Conservation (phyloP, 2,113 vertebrate genomes). For the Stictonetta naevosa region DNA sequence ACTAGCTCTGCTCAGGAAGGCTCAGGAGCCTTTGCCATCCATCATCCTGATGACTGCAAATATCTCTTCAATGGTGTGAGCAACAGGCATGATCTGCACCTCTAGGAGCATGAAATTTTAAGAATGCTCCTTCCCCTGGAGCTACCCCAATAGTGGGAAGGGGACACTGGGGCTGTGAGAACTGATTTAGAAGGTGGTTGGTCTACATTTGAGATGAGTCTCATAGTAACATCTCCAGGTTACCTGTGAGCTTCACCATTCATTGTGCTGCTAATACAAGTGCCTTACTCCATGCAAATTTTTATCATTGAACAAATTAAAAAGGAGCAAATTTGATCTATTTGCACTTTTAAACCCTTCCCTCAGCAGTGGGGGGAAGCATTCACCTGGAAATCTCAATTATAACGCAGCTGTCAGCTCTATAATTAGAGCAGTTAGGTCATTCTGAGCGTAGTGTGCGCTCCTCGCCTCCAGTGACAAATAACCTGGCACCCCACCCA, state of each 20-base stretch:
- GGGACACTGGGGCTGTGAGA: neutral
- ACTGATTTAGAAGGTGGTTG: neutral
- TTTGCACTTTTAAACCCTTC: neutral
- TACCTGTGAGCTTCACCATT: neutral
- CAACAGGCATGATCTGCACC: neutral
- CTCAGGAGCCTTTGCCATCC: neutral
- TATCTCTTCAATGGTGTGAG: neutral
- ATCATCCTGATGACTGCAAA: neutral
- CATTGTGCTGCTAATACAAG: neutral
- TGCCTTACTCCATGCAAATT: neutral
- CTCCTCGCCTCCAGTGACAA: neutral
- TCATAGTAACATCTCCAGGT: neutral
- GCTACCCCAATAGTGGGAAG: neutral
- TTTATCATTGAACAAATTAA: neutral
- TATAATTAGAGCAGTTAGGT: neutral
- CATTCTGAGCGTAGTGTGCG: neutral
- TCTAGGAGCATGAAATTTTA: neutral
- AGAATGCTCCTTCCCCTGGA: neutral
- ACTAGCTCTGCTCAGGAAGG: neutral
- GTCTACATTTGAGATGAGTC: neutral
- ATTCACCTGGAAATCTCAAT: conserved; percentile 30
- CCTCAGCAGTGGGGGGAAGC: neutral
- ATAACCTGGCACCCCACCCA: neutral
- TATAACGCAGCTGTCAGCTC: conserved; percentile 1
- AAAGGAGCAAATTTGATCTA: neutral